Conservation (phyloP, 2,888 invertebrate species). For the Stegophylla sp. region DNA sequence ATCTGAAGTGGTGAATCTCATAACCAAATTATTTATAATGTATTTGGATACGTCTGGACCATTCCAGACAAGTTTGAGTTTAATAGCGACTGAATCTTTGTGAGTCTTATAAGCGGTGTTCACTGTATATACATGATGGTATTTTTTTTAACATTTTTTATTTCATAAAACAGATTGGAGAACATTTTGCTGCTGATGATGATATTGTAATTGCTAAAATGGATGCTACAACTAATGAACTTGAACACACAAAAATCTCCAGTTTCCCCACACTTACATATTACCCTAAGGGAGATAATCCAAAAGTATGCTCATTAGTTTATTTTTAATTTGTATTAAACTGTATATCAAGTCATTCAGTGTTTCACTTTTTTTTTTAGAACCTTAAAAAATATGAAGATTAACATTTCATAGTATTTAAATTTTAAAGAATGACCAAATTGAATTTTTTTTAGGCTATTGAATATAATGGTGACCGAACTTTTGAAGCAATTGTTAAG, state of each 20-base stretch:
- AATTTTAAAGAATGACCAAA: no score
- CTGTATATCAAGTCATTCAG: not conserved
- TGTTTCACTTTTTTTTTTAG: no score
- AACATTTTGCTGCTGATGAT: conserved; percentile 84
- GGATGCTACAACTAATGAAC: conserved; percentile 97
- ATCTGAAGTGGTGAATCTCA: no score
- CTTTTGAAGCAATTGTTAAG: conserved; percentile 88
- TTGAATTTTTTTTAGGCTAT: conserved; percentile 68
- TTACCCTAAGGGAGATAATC: conserved; percentile 89
- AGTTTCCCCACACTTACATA: conserved; percentile 94
- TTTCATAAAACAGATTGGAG: conserved; percentile 73
- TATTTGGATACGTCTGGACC: no score
- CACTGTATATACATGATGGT: no score
- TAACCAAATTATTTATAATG: no score
- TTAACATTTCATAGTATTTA: no score
- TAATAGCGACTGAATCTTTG: no score
- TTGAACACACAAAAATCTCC: conserved; percentile 92
- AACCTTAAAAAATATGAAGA: no score
- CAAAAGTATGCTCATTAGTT: conserved; percentile 68
- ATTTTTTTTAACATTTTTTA: not conserved
- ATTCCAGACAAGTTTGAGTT: no score
- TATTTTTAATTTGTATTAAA: not conserved
- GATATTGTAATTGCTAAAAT: conserved; percentile 95
- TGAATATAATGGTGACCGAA: conserved; percentile 95
- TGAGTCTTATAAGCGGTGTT: no score